Percentiles rank a stretch among this genome's conserved stretches.
phyloP scores from a whole-genome alignment of 2,797 vertebrate genomes.

The Sphaeramia orbicularis region DNA sequence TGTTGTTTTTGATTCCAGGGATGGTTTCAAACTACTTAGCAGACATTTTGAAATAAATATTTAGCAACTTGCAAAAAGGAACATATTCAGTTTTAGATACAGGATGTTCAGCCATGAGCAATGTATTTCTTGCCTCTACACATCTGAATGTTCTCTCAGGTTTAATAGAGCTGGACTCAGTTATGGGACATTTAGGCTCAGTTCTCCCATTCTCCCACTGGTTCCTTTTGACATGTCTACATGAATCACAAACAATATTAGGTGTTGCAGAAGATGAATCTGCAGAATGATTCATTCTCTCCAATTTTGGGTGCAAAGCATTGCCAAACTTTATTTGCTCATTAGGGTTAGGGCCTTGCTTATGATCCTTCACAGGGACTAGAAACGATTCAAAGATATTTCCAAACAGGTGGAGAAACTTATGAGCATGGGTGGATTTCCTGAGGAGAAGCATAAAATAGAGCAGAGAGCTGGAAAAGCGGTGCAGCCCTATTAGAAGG shows the following conservation, averaged over 20 bases:
- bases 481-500: conserved; percentile 63
- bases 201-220: conserved; percentile 62
- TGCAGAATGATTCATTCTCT: conserved; percentile 78
- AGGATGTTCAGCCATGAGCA: conserved; percentile 1
- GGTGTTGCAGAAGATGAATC: conserved; percentile 77
- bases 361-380: conserved; percentile 78
- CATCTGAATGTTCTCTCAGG: conserved; percentile 51
- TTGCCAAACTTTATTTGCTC: conserved; percentile 77
- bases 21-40: background rate
- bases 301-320: conserved; percentile 62
- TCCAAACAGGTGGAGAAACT: conserved; percentile 86
- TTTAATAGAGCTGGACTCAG: conserved; percentile 64
- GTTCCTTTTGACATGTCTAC: conserved; percentile 63
- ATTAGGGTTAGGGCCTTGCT: conserved; percentile 72
- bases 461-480: conserved; percentile 76
- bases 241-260: conserved; percentile 81
- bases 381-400: conserved; percentile 76
- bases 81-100: conserved; percentile 5
- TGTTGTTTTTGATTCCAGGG: conserved; percentile 1
- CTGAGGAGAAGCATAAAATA: conserved; percentile 81
- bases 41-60: conserved; percentile 6
- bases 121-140: conserved; percentile 22
- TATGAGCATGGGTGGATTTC: conserved; percentile 83
- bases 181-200: conserved; percentile 54
- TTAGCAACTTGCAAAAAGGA: background rate